Percentiles rank a stretch among this genome's conserved stretches.
phyloP scores from a whole-genome alignment of 2,797 vertebrate species.

The Crax fasciolata region DNA sequence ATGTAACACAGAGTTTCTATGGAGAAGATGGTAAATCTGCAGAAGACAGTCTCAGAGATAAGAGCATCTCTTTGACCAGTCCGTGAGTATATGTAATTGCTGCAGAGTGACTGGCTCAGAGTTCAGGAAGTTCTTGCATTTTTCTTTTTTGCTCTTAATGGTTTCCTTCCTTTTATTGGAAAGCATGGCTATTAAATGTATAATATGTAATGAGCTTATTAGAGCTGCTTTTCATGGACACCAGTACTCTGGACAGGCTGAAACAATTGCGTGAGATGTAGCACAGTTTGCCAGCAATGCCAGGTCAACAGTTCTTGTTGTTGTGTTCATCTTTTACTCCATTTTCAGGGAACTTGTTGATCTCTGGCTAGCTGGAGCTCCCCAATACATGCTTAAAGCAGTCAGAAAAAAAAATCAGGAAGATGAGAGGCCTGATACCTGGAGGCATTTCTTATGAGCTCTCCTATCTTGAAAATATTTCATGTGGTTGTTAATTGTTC shows the following conservation, averaged over 20 bases:
- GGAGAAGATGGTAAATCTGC: background rate
- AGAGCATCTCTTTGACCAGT: background rate
- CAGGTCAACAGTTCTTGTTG: background rate
- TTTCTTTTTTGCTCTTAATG: background rate
- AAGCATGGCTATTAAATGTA: background rate
- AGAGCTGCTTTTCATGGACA: background rate
- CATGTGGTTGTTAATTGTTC: background rate
- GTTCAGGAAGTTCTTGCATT: background rate
- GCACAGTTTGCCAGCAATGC: background rate
- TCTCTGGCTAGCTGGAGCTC: background rate
- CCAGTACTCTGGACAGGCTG: background rate
- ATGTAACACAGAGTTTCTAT: background rate
- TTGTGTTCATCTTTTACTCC: background rate
- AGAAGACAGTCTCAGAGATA: background rate
- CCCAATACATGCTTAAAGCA: background rate
- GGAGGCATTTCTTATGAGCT: background rate
- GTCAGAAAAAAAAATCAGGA: background rate
- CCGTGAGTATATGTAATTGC: background rate
- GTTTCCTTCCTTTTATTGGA: background rate
- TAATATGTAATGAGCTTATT: background rate
- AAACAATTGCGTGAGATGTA: background rate
- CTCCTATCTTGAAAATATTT: slow-evolving; percentile 2
- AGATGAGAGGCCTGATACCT: background rate
- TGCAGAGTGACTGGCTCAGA: background rate
- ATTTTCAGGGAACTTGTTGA: background rate